phyloP scores from a whole-genome alignment of 2,888 invertebrate genomes.

The Lochmaea capreae region DNA sequence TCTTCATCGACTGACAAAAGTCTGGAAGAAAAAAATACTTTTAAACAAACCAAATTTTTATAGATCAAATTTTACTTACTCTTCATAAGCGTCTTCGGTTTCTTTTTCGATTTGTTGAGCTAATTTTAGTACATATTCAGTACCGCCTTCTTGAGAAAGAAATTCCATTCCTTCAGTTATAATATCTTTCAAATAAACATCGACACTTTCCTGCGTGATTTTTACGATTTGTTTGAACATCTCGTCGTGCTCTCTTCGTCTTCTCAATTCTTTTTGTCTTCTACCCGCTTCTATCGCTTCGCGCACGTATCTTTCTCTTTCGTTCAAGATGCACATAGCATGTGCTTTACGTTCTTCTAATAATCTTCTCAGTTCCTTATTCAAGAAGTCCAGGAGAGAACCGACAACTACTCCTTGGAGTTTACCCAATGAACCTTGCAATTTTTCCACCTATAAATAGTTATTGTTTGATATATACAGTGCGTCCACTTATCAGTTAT shows the following conservation, averaged over 20 bases:
- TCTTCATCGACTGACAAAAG: constrained; percentile 58
- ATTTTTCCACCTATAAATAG: constrained; percentile 66
- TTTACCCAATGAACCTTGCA: constrained; percentile 74
- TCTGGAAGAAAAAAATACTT: constrained; percentile 25
- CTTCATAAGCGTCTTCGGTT: constrained; percentile 58
- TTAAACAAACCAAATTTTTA: not conserved
- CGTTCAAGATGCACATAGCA: constrained; percentile 81
- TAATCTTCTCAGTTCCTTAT: constrained; percentile 81
- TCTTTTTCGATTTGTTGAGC: constrained; percentile 71
- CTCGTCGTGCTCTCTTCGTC: constrained; percentile 81
- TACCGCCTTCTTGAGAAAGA: constrained; percentile 70
- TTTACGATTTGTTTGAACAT: constrained; percentile 79
- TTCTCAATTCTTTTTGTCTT: constrained; percentile 79
- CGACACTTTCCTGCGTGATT: constrained; percentile 72
- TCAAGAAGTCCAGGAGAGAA: constrained; percentile 78
- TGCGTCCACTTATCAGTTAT: too few species aligned
- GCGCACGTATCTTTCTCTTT: constrained; percentile 78
- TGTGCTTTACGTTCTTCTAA: constrained; percentile 84
- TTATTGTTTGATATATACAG: not conserved
- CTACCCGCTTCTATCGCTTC: constrained; percentile 86
- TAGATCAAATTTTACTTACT: constrained; percentile 24
- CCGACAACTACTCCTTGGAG: constrained; percentile 80
- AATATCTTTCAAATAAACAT: constrained; percentile 73
- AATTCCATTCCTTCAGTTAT: constrained; percentile 72
- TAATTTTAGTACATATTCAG: constrained; percentile 67